Evolutionary conservation across 2,797 vertebrate genomes (phyloP), one percentile per base, ranked within the genome.

Genomic region (Sebastes oblongus): DNA sequence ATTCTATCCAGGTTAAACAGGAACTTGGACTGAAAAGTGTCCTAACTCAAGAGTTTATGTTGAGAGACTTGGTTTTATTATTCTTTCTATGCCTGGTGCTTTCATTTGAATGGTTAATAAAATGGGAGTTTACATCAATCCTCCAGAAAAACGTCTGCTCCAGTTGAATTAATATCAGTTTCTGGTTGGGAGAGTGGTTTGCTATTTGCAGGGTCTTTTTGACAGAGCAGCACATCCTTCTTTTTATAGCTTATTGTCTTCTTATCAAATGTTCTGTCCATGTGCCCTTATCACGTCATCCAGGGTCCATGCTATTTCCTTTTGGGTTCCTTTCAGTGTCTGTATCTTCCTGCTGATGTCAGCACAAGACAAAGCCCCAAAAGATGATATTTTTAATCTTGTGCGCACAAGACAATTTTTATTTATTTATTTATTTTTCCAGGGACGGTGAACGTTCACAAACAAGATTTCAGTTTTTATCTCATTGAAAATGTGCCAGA

Each of bases 1-100:
- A 83, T 85, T 88, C 84, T 75, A 75, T 77, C 64, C 81, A 85
- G 70, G 68, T 88, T 88, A 83, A 91, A 89, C 80, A 87, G 85
- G 85, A 91, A 88, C 72, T 80, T 71, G 27, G 66, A 74, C 70
- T 77, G 66, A 81, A 89, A 89, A 65, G 20, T 82, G 83, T 88
- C 79, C 25, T 5, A 22, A 62, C 64, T 81, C 46, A 64, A 46
- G 39, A 50, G 60, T 87, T 88, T 88, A 72, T 77, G 56, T 83
- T 87, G 46, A 65, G 66, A 83, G 70, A 6, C 59, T 64, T 50
- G 66, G 55, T 80, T 42, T 22, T 50, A 70, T 59, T 76, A 84
- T 72, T 75, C 13, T 62, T n/a, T 76, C 20, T 52, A 24, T 75
- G 36, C 20, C 10, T 62, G 1, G n/a, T 77, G 71, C 13, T 82